Evolutionary conservation across 1,140 invertebrate genomes (phyloP).

Genomic region (Eumaeus atala): DNA sequence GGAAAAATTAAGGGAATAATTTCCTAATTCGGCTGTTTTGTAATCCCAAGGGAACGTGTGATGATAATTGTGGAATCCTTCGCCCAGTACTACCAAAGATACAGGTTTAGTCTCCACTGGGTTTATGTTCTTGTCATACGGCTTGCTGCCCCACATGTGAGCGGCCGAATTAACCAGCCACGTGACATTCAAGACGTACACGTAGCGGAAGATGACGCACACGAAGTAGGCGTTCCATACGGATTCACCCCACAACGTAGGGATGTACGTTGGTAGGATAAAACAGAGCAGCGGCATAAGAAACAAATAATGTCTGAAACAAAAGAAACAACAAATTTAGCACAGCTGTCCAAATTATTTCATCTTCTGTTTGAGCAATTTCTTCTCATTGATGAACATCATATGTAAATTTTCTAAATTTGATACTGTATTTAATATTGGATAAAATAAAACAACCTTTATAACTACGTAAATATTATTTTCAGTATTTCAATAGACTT

Average conservation of each 20-base stretch:
- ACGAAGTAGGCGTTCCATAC: constrained; percentile 77
- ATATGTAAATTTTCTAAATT: too few relatives aligned
- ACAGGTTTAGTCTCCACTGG: constrained; percentile 79
- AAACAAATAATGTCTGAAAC: constrained; percentile 80
- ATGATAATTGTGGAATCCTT: constrained; percentile 86
- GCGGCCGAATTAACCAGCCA: constrained; percentile 86
- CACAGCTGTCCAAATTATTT: not conserved
- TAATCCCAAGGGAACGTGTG: constrained; percentile 86
- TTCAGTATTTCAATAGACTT: too few relatives aligned
- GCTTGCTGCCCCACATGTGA: constrained; percentile 82
- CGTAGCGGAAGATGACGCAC: constrained; percentile 78
- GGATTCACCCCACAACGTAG: constrained; percentile 82
- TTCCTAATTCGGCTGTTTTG: constrained; percentile 78
- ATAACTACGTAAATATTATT: too few relatives aligned
- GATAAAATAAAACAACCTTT: too few relatives aligned
- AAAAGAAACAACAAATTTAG: constrained; percentile 6
- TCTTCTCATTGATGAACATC: too few relatives aligned
- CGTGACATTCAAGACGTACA: constrained; percentile 80
- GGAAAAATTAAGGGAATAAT: constrained; percentile 76
- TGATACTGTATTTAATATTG: too few relatives aligned
- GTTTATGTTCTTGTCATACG: constrained; percentile 83
- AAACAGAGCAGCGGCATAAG: constrained; percentile 82
- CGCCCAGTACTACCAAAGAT: constrained; percentile 74
- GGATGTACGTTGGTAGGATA: constrained; percentile 82
- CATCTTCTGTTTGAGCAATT: too few relatives aligned